Conservation (phyloP, 1,140 invertebrate species). For the Atta colombica region DNA sequence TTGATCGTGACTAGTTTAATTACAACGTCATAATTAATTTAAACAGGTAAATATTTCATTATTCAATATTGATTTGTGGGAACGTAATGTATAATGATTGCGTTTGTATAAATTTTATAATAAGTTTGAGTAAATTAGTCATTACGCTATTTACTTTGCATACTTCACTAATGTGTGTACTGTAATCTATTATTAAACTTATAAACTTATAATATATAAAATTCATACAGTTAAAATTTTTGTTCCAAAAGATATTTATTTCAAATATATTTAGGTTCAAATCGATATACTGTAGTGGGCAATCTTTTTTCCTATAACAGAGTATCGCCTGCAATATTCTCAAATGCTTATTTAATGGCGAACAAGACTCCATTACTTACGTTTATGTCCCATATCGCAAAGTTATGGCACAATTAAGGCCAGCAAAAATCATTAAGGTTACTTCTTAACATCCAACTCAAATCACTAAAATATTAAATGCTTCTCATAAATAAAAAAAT, state of each 20-base stretch:
- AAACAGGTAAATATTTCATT: conserved; percentile 38
- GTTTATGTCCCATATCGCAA: conserved; percentile 7
- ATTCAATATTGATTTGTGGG: background rate
- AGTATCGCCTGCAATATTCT: conserved; percentile 35
- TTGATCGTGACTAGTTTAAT: background rate
- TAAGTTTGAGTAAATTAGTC: conserved; percentile 8
- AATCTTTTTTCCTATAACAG: background rate
- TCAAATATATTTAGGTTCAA: background rate
- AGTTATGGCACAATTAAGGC: conserved; percentile 35
- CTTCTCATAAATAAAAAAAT: background rate
- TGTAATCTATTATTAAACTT: background rate
- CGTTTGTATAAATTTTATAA: conserved; percentile 35
- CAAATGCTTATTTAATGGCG: conserved; percentile 35
- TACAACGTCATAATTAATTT: conserved; percentile 19
- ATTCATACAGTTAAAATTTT: background rate
- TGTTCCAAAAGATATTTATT: background rate
- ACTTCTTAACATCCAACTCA: background rate
- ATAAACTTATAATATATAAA: background rate
- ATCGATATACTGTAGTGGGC: background rate
- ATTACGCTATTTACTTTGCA: conserved; percentile 35
- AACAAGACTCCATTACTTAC: conserved; percentile 10
- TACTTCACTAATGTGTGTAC: background rate
- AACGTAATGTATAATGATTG: conserved; percentile 17
- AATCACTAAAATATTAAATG: background rate
- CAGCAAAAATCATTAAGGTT: conserved; percentile 14